A percentile compares a stretch with the other conserved stretches of the same genome.
Evolutionary conservation across 1,140 invertebrate species (phyloP).

Genomic region (Eciton burchellii): DNA sequence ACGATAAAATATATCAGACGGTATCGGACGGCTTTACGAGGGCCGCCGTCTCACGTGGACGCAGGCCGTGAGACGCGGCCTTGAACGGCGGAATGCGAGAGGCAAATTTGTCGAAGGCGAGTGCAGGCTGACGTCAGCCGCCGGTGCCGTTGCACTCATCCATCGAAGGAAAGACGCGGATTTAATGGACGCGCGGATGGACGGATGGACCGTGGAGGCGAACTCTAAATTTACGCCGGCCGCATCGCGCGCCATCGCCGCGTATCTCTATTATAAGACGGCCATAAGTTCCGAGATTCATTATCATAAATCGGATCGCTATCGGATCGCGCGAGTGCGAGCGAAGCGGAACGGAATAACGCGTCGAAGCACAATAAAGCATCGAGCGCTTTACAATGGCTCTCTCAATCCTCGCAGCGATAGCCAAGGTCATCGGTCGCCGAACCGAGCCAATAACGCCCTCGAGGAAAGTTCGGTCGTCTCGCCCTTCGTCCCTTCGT

Average conservation of each 20-base stretch:
- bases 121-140: slow-evolving; percentile 74
- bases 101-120: slow-evolving; percentile 64
- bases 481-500: slow-evolving; percentile 38
- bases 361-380: slow-evolving; percentile 59
- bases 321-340: slow-evolving; percentile 77
- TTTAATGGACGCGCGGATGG: slow-evolving; percentile 76
- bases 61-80: slow-evolving; percentile 8
- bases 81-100: slow-evolving; percentile 59
- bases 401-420: neutral
- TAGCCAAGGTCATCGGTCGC: slow-evolving; percentile 52
- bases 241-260: slow-evolving; percentile 67
- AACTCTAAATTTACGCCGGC: slow-evolving; percentile 81
- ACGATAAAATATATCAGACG: slow-evolving; percentile 29
- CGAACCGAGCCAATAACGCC: slow-evolving; percentile 44
- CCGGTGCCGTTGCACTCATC: slow-evolving; percentile 73
- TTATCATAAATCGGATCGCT: slow-evolving; percentile 82
- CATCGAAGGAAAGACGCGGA: slow-evolving; percentile 72
- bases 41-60: slow-evolving; percentile 28
- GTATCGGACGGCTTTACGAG: slow-evolving; percentile 34
- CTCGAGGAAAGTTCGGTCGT: slow-evolving; percentile 45
- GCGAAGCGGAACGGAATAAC: slow-evolving; percentile 71
- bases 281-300: slow-evolving; percentile 79
- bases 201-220: slow-evolving; percentile 75
- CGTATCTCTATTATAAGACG: slow-evolving; percentile 81
- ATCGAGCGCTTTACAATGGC: slow-evolving; percentile 51